These are phyloP conservation scores for Philypnodon macrostomus DNA, from an alignment of 2,797 vertebrate genomes.

Conservation along the genomic window DNA sequence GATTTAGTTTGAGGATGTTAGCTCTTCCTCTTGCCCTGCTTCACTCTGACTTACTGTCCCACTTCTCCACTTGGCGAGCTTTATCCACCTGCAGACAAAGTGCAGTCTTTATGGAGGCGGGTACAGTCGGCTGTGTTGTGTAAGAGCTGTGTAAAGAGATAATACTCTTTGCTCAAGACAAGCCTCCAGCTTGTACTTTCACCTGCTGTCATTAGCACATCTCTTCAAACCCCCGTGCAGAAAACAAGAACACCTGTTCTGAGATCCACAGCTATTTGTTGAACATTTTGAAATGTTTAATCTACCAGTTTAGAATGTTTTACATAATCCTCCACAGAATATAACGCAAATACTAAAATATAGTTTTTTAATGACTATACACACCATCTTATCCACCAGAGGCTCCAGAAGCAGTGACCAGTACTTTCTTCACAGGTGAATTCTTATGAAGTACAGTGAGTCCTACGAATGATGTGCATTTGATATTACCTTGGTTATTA, in stretches of 20 bases:
- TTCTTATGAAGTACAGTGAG: no score
- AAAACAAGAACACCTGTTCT: slow-evolving; percentile 23
- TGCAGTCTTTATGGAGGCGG: slow-evolving; percentile 11
- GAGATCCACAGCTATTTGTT: slow-evolving; percentile 12
- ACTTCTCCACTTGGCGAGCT: slow-evolving; percentile 37
- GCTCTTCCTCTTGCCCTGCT: slow-evolving; percentile 57
- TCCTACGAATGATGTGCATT: no score
- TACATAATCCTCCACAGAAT: no score
- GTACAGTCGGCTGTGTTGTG: slow-evolving; percentile 58
- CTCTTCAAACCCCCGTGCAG: slow-evolving; percentile 37
- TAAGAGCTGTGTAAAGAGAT: slow-evolving; percentile 63
- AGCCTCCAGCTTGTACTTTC: slow-evolving; percentile 57
- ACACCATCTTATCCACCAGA: no score
- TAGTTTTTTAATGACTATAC: no score
- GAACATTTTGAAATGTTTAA: slow-evolving; percentile 16
- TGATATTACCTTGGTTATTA: no score
- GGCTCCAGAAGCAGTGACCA: no score
- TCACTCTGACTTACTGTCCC: slow-evolving; percentile 49
- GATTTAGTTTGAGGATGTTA: slow-evolving; percentile 46
- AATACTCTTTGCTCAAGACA: slow-evolving; percentile 58
- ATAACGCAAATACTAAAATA: no score
- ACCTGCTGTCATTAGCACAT: slow-evolving; percentile 54
- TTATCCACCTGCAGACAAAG: slow-evolving; percentile 33
- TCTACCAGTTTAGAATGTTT: no score
- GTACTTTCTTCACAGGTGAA: no score